Conservation (phyloP, 1,140 invertebrate species). For the Drosophila prosaltans region DNA sequence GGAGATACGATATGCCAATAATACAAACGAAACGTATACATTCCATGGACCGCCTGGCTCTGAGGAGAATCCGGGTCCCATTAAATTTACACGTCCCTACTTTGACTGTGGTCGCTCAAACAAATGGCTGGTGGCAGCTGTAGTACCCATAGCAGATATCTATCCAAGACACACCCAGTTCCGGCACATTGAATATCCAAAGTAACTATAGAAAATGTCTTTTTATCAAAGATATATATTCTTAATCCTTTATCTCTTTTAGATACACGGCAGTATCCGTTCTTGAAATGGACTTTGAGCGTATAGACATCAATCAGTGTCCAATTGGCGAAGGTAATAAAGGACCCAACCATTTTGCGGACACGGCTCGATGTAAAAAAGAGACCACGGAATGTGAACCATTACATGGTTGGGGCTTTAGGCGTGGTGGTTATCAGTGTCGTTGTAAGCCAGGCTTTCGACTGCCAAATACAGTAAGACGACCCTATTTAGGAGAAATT, state of each 20-base stretch:
- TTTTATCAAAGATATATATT: too few relatives aligned
- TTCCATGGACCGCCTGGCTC: conserved; percentile 96
- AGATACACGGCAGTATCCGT: conserved; percentile 97
- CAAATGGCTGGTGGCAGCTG: conserved; percentile 97
- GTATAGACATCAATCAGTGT: conserved; percentile 99
- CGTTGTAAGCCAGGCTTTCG: conserved; percentile 95
- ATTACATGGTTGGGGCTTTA: conserved; percentile 96
- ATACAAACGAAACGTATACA: conserved; percentile 97
- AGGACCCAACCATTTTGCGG: conserved; percentile 94
- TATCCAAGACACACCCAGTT: conserved; percentile 97
- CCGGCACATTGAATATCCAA: conserved; percentile 97
- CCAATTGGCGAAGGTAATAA: conserved; percentile 94
- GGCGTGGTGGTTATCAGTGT: conserved; percentile 97
- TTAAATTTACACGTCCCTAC: conserved; percentile 97
- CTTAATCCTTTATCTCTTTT: conserved; percentile 21
- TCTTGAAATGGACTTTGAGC: conserved; percentile 98
- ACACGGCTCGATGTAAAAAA: conserved; percentile 95
- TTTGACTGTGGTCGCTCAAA: conserved; percentile 98
- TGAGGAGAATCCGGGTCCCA: conserved; percentile 94
- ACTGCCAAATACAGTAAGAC: conserved; percentile 92
- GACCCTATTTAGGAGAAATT: conserved; percentile 96
- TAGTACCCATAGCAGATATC: conserved; percentile 97
- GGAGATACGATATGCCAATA: conserved; percentile 96
- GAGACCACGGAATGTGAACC: conserved; percentile 99
- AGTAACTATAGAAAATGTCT: conserved; percentile 86